Base-by-base conservation (phyloP, 2,888 invertebrate genomes). In the Xestoiulus laeticollis region DNA sequence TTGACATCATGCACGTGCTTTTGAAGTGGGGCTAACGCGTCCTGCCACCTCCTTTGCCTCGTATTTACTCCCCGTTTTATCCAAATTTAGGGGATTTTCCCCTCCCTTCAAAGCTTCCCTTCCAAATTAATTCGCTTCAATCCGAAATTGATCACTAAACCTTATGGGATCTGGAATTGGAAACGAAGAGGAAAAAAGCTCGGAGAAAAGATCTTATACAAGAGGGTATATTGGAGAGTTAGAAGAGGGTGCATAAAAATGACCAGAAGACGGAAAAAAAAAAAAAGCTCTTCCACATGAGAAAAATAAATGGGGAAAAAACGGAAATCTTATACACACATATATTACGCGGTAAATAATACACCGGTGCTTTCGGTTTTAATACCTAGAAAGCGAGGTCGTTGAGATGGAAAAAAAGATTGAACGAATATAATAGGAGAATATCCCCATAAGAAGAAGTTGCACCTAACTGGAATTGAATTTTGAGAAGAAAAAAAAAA, bases 81-180 rank as follows among this genome's bases (percentile, higher is more conserved):
- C 59, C 59, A 59, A 59, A 59, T 59, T 59, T 59, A 59, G 59
- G 59, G 59, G 59, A 59, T 59, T 59, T 22, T 59, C 8, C n/a
- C 59, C 59, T 59, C 59, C 59, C 59, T 59, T 22, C n/a, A n/a
- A 2, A 48, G 59, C 59, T 59, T 59, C 59, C 59, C 59, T 59
- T 59, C 59, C 59, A 59, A 59, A 59, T 59, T 59, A 59, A 59
- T 59, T 59, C 59, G 22, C 59, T 59, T 59, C 59, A 59, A 59
- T 59, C 59, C 59, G 59, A 59, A 59, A 59, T 59, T 59, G 59
- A 59, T 59, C 59, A 59, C 59, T 59, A 59, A 59, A 59, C 59
- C 59, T 59, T 59, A 59, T 59, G 59, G 59, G 59, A 59, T 59
- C 59, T 59, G 59, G 59, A 59, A 59, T 59, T 59, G 59, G 59